Evolutionary conservation across 2,888 invertebrate genomes (phyloP), one percentile per base, ranked within the genome.

Genomic region (Criorhina ranunculi): DNA sequence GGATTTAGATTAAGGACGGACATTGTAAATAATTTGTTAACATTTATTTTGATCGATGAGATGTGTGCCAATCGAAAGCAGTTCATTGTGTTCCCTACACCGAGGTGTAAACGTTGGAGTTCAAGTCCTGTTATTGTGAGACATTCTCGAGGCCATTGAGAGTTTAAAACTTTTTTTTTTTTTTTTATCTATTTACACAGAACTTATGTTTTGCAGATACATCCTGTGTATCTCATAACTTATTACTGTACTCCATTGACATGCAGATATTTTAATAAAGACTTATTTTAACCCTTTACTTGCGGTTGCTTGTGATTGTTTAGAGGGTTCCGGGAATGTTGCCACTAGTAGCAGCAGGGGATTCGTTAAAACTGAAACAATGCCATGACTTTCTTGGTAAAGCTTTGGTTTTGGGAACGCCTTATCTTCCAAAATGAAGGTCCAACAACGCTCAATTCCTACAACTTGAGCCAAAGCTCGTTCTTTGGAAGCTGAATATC

Each of bases 231-330:
- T 73, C 7, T 51, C 44, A n/a, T 42, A 42, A 53, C 24, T 62
- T 42, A 12, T 73, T 12, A 40, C 9, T 55, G 11, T 53, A 62
- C 7, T 12, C 17, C 31, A 33, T 29, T n/a, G 29, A 51, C 51
- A 7, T 57, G 46, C 69, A 53, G 7, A 73, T 55, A 46, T 73
- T 73, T 64, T 53, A 73, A 62, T 73, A 73, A 62, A 73, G 9
- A 53, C 31, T 17, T 46, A 59, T 37, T 15, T 37, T 37, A 37
- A 49, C 12, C n/a, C 64, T 24, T 40, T 12, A 24, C 12, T 7
- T 24, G 0, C 8, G 19, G 24, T 40, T 55, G 1, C 19, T 8
- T 29, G 4, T 12, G 5, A 3, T 24, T n/a, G n/a, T 24, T 24
- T 4, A 24, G 24, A 24, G 24, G n/a, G n/a, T n/a, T n/a, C n/a